Percentiles rank a stretch among this genome's conserved stretches.
Evolutionary conservation across 2,113 vertebrate genomes (phyloP).

Genomic region (Ammodytes dubius): DNA sequence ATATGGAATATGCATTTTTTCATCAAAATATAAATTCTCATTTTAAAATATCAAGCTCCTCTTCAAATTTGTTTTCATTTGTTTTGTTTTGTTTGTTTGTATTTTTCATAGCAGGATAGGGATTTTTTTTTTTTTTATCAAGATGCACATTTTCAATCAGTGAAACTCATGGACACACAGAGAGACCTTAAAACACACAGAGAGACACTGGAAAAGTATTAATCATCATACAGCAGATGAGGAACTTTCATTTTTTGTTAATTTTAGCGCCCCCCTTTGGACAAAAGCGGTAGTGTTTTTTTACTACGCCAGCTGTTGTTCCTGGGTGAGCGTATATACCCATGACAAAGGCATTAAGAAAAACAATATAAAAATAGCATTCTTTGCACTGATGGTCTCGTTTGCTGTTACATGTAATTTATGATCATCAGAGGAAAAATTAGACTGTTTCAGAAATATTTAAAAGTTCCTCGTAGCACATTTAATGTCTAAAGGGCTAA

Average conservation of each 20-base stretch:
- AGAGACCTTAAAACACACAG: slow-evolving; percentile 16
- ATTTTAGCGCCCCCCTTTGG: too few species aligned
- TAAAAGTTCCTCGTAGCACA: too few species aligned
- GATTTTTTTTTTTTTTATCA: slow-evolving; percentile 54
- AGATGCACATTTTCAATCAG: slow-evolving; percentile 48
- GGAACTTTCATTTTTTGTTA: background rate
- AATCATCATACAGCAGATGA: background rate
- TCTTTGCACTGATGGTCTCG: too few species aligned
- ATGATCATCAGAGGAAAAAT: too few species aligned
- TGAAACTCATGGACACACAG: slow-evolving; percentile 26
- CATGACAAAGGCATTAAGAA: too few species aligned
- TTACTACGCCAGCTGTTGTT: too few species aligned
- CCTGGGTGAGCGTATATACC: too few species aligned
- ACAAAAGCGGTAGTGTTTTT: too few species aligned
- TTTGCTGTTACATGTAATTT: too few species aligned
- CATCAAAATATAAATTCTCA: slow-evolving; percentile 78
- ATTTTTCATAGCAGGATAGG: background rate
- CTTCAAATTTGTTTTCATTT: slow-evolving; percentile 52
- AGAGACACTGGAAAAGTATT: slow-evolving; percentile 27
- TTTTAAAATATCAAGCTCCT: slow-evolving; percentile 69
- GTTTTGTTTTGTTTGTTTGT: slow-evolving; percentile 10
- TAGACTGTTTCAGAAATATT: too few species aligned
- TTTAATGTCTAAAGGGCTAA: too few species aligned
- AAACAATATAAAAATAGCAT: too few species aligned
- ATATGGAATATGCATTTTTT: slow-evolving; percentile 60